A percentile compares a stretch with the other conserved stretches of the same genome.
phyloP scores from a whole-genome alignment of 2,797 vertebrate species.

The Furcifer pardalis region DNA sequence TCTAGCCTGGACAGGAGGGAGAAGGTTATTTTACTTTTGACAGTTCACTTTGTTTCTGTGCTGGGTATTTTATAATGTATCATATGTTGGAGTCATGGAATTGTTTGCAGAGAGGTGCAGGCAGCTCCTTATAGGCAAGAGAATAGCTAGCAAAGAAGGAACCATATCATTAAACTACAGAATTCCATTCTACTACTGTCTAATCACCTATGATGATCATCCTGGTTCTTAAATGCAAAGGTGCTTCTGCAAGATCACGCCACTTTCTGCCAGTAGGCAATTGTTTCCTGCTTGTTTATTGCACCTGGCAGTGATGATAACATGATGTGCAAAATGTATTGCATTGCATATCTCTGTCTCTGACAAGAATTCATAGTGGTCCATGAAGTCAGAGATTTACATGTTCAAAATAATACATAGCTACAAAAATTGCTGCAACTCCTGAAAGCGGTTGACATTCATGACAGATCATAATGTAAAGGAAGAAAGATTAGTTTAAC shows the following conservation, averaged over 20 bases:
- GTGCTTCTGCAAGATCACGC: slow-evolving; percentile 22
- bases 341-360: not conserved
- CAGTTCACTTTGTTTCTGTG: too few species aligned
- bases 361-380: slow-evolving; percentile 9
- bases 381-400: not conserved
- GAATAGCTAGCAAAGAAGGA: too few species aligned
- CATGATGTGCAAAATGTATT: slow-evolving; percentile 26
- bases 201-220: not conserved
- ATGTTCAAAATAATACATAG: slow-evolving; percentile 22
- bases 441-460: slow-evolving; percentile 37
- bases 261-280: not conserved
- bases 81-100: not conserved
- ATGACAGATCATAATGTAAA: not conserved
- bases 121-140: too few species aligned
- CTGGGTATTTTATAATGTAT: not conserved
- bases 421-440: slow-evolving; percentile 26
- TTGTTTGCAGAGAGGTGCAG: not conserved
- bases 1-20: too few species aligned
- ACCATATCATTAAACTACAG: too few species aligned
- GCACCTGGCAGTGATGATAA: not conserved
- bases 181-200: too few species aligned
- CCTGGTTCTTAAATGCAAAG: not conserved
- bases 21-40: too few species aligned
- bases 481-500: not conserved
- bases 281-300: not conserved